Percentiles rank a stretch among this genome's conserved stretches.
phyloP scores from a whole-genome alignment of 2,113 vertebrate species.

The Perccottus glenii region DNA sequence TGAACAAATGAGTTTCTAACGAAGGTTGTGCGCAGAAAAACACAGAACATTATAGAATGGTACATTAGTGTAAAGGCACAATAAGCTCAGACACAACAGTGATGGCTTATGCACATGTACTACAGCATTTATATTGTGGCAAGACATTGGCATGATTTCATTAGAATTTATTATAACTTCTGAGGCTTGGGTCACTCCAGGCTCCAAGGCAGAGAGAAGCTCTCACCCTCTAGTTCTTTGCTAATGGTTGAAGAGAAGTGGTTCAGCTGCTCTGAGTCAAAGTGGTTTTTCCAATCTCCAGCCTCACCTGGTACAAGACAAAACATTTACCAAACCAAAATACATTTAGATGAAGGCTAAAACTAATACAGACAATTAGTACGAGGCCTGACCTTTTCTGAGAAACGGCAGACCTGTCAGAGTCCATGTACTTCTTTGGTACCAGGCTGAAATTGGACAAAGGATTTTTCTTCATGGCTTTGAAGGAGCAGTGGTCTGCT shows the following conservation, averaged over 20 bases:
- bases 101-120: too few relatives aligned
- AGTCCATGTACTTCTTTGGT: slow-evolving; percentile 48
- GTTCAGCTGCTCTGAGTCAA: neutral
- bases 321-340: slow-evolving; percentile 1
- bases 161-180: too few relatives aligned
- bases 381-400: slow-evolving; percentile 75
- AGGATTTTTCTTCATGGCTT: slow-evolving; percentile 76
- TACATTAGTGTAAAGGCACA: neutral
- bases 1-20: too few relatives aligned
- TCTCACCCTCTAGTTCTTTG: slow-evolving; percentile 1
- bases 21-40: too few relatives aligned
- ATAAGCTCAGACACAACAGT: too few relatives aligned
- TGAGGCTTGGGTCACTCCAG: neutral
- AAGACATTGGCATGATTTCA: too few relatives aligned
- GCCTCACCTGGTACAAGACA: slow-evolving; percentile 69
- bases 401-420: slow-evolving; percentile 65
- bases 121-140: too few relatives aligned
- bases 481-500: slow-evolving; percentile 74
- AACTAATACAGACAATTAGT: neutral
- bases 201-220: slow-evolving; percentile 2
- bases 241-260: neutral
- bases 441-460: slow-evolving; percentile 79
- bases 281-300: slow-evolving; percentile 84
- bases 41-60: neutral
- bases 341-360: neutral